These are phyloP conservation scores for Montipora cactus DNA, from an alignment of 64 coral and sea anemone species.

Conservation along the genomic window DNA sequence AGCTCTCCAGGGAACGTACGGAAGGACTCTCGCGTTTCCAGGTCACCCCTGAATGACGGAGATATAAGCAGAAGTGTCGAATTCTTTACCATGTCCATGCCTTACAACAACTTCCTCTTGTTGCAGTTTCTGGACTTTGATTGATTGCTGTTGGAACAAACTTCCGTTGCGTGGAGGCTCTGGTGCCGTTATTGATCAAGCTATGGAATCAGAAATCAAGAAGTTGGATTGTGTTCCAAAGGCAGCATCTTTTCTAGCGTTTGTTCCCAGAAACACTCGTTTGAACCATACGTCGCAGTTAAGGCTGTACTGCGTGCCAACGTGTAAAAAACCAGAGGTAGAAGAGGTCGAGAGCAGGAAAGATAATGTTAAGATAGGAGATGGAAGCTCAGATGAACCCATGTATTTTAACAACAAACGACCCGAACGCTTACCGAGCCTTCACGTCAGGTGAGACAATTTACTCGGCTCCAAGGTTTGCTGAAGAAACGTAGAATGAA, in stretches of 20 bases:
- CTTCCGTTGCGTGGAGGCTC: background rate
- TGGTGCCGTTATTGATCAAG: no score
- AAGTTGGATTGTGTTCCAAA: background rate
- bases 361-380: background rate
- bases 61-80: no score
- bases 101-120: background rate
- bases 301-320: background rate
- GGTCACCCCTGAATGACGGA: no score
- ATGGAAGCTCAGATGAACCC: background rate
- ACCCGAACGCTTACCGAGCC: no score
- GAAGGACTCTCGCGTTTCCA: no score
- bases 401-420: background rate
- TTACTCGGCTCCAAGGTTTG: no score
- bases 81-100: no score
- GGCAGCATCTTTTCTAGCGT: conserved; percentile 11
- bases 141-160: background rate
- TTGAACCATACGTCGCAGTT: background rate
- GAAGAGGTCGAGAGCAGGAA: background rate
- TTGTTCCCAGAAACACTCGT: background rate
- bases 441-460: no score
- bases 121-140: background rate
- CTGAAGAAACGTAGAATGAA: no score
- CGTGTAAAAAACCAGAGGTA: background rate
- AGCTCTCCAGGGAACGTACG: no score
- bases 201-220: no score